Conservation (phyloP, 2,888 invertebrate genomes). For the Ypsolopha scabrella region DNA sequence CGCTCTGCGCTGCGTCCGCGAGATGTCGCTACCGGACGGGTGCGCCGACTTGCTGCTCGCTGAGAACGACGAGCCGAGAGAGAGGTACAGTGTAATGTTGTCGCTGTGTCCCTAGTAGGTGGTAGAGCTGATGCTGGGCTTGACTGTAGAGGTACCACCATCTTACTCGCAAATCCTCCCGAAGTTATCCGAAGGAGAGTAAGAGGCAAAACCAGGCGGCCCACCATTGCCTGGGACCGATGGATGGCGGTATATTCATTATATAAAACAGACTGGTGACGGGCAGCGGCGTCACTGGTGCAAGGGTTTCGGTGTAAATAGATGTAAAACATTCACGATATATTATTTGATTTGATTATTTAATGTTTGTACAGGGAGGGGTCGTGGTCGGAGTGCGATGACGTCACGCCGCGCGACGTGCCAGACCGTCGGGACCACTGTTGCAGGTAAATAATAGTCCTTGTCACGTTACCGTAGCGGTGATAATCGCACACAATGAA, state of each 20-base stretch:
- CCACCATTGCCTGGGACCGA: too few species aligned
- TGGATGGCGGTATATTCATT: too few species aligned
- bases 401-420: conserved; percentile 9
- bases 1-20: conserved; percentile 90
- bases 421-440: background rate
- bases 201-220: too few species aligned
- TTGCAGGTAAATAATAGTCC: background rate
- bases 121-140: too few species aligned
- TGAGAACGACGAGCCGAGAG: background rate
- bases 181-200: too few species aligned
- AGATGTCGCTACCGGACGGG: conserved; percentile 91
- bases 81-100: background rate
- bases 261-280: too few species aligned
- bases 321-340: background rate
- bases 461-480: background rate
- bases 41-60: conserved; percentile 45
- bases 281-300: background rate
- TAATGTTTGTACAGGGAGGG: conserved; percentile 2
- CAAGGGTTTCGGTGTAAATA: background rate
- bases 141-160: too few species aligned
- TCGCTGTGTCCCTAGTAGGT: background rate
- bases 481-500: background rate
- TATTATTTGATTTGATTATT: background rate
- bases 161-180: too few species aligned
- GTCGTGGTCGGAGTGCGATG: conserved; percentile 20